These are phyloP conservation scores for Anhinga rufa DNA, from an alignment of 2,113 vertebrate species.

Conservation along the genomic window DNA sequence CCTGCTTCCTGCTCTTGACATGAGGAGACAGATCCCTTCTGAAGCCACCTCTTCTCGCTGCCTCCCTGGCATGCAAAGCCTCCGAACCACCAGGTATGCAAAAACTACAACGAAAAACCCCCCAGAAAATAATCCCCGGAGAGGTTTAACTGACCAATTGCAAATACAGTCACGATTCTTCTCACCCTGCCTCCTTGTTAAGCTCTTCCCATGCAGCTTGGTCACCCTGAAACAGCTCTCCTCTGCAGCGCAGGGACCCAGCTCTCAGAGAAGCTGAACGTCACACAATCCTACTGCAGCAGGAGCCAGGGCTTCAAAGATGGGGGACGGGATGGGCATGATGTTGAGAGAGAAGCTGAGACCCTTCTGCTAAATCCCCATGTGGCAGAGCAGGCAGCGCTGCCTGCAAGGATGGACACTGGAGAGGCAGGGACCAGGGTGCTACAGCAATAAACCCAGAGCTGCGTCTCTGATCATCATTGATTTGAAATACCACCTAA, in stretches of 20 bases:
- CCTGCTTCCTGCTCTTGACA: not conserved
- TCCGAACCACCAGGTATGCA: not conserved
- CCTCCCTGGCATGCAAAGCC: not conserved
- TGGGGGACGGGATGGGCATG: not conserved
- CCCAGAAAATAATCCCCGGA: not conserved
- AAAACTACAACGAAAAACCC: not conserved
- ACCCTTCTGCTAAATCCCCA: not conserved
- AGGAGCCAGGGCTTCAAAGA: not conserved
- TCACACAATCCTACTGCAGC: not conserved
- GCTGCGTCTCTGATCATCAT: rapidly evolving
- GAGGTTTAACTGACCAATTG: not conserved
- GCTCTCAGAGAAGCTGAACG: not conserved
- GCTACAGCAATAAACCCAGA: not conserved
- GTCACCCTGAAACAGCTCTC: not conserved
- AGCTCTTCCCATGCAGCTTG: not conserved
- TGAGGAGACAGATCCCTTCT: not conserved
- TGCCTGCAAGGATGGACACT: not conserved
- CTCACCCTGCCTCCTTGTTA: not conserved
- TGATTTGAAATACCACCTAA: not conserved
- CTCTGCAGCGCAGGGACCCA: not conserved
- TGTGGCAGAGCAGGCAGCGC: not conserved
- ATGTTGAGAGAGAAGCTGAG: not conserved
- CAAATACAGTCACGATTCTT: not conserved
- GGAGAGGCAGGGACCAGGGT: not conserved
- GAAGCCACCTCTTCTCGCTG: not conserved